Evolutionary conservation across 2,113 vertebrate genomes (phyloP).

Genomic region (Anarrhichthys ocellatus): DNA sequence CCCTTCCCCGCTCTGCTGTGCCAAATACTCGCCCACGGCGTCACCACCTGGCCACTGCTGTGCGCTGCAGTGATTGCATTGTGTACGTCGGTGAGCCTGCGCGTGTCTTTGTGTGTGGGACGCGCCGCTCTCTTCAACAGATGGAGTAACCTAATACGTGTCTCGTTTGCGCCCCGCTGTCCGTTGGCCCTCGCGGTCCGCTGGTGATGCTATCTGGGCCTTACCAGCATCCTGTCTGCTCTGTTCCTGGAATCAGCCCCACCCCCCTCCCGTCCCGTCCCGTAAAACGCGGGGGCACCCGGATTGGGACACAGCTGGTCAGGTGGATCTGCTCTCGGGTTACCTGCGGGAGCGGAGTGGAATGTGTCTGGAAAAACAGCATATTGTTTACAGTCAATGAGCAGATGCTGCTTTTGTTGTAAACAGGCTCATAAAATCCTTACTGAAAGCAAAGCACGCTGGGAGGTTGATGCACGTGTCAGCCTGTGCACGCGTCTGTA

Average conservation of each 20-base stretch:
- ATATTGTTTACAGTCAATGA: constrained; percentile 59
- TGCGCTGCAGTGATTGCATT: constrained; percentile 45
- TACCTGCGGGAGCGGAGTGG: constrained; percentile 48
- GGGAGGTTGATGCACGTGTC: constrained; percentile 27
- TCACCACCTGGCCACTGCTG: constrained; percentile 73
- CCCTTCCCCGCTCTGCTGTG: constrained; percentile 35
- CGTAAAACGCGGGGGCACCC: constrained; percentile 15
- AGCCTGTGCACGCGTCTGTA: background rate
- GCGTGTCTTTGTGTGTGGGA: constrained; percentile 40
- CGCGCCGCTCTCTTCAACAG: constrained; percentile 64
- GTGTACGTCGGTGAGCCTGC: constrained; percentile 24
- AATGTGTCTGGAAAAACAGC: constrained; percentile 53
- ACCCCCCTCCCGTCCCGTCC: constrained; percentile 34
- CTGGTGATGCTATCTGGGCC: constrained; percentile 77
- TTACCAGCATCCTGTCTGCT: constrained; percentile 81
- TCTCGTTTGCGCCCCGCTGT: constrained; percentile 76
- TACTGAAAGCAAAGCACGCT: constrained; percentile 15
- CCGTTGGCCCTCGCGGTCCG: constrained; percentile 70
- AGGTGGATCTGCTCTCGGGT: constrained; percentile 64
- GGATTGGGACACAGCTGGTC: constrained; percentile 20
- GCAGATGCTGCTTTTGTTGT: constrained; percentile 44
- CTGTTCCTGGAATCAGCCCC: constrained; percentile 76
- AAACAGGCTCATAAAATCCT: constrained; percentile 17
- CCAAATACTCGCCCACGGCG: constrained; percentile 72
- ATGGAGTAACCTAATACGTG: constrained; percentile 83